Evolutionary conservation across 2,888 invertebrate species (phyloP).

Genomic region (Salticus scenicus): DNA sequence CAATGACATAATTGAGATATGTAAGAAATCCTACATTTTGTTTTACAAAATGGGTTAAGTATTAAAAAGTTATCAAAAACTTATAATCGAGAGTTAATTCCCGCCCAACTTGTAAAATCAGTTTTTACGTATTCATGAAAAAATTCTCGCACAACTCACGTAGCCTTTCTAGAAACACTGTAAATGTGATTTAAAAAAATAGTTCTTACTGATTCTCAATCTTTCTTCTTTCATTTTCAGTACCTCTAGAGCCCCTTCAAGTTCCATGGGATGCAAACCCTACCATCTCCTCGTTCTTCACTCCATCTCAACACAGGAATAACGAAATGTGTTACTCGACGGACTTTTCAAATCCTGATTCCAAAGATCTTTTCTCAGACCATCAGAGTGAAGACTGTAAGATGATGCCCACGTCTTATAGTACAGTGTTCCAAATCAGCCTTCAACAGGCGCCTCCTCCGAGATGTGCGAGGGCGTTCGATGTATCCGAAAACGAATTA

Average conservation of each 20-base stretch:
- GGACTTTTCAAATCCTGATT: conserved; percentile 13
- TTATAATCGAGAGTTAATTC: no score
- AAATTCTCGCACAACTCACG: no score
- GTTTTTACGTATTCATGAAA: no score
- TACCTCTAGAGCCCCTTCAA: conserved; percentile 23
- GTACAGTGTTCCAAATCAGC: conserved; percentile 18
- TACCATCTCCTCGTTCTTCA: conserved; percentile 30
- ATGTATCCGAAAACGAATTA: conserved; percentile 45
- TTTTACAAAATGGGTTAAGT: no score
- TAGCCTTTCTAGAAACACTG: no score
- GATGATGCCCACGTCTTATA: conserved; percentile 17
- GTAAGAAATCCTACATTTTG: no score
- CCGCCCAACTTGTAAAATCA: no score
- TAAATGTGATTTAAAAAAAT: no score
- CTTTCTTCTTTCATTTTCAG: not conserved
- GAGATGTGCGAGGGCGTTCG: conserved; percentile 23
- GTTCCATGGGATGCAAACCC: conserved; percentile 35
- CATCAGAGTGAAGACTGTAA: conserved; percentile 16
- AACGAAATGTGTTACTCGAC: conserved; percentile 36
- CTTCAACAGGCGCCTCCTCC: conserved; percentile 11
- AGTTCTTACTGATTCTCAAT: no score
- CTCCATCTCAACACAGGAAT: conserved; percentile 27
- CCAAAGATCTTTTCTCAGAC: conserved; percentile 33
- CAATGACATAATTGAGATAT: no score
- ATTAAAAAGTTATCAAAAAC: no score